Percentiles rank a stretch among this genome's conserved stretches.
Evolutionary conservation across 1,140 invertebrate species (phyloP).

Genomic region (Coelopa frigida): DNA sequence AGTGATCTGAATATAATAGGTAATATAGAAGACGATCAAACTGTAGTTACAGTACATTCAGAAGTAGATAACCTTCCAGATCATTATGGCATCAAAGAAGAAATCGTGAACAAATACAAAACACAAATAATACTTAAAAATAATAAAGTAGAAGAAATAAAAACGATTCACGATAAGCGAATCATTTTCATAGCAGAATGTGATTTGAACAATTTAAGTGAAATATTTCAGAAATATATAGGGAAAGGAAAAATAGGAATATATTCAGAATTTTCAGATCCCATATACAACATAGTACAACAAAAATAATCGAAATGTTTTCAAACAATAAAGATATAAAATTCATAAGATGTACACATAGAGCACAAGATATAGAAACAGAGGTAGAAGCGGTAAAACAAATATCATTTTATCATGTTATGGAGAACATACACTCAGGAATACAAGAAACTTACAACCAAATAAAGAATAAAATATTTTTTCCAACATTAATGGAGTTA

Average conservation of each 20-base stretch:
- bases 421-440: conserved; percentile 11
- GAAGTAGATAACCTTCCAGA: neutral
- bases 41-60: neutral
- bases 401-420: conserved; percentile 15
- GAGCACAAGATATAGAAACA: conserved; percentile 13
- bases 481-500: conserved; percentile 4
- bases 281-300: conserved; percentile 13
- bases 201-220: conserved; percentile 2
- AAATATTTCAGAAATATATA: conserved; percentile 5
- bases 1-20: neutral
- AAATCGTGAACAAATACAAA: conserved; percentile 9
- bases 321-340: conserved; percentile 15
- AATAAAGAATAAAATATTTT: conserved; percentile 12
- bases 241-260: conserved; percentile 15
- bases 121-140: conserved; percentile 12
- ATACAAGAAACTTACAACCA: conserved; percentile 13
- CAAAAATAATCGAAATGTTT: conserved; percentile 15
- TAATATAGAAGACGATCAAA: neutral
- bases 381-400: conserved; percentile 17
- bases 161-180: neutral
- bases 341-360: conserved; percentile 15
- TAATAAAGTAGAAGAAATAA: conserved; percentile 5
- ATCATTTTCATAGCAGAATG: conserved; percentile 3
- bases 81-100: neutral
- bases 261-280: conserved; percentile 12